phyloP scores from a whole-genome alignment of 1,140 invertebrate species.

The Wiebesia pumilae region DNA sequence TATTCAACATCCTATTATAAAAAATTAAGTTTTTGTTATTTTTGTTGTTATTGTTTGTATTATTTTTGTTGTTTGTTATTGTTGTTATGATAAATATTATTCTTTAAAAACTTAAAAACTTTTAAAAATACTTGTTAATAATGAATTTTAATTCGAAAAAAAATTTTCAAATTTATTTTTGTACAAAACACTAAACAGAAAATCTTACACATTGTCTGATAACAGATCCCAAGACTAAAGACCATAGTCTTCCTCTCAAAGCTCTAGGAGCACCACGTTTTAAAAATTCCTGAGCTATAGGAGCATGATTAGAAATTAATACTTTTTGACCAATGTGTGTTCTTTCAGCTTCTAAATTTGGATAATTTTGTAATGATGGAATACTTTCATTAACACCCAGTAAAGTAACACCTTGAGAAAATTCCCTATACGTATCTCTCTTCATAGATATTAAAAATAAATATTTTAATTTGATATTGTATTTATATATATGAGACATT shows the following conservation, averaged over 20 bases:
- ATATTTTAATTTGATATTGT: constrained; percentile 45
- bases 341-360: constrained; percentile 81
- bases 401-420: constrained; percentile 81
- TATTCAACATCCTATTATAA: constrained; percentile 85
- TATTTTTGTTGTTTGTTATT: constrained; percentile 24
- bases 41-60: background rate
- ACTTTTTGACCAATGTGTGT: constrained; percentile 81
- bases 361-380: constrained; percentile 75
- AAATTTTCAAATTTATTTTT: constrained; percentile 5
- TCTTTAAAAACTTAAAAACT: constrained; percentile 5
- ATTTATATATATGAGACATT: background rate
- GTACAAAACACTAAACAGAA: constrained; percentile 34
- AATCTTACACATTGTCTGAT: constrained; percentile 78
- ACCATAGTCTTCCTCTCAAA: constrained; percentile 86
- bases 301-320: constrained; percentile 81
- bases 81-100: background rate
- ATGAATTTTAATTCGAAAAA: too few relatives aligned
- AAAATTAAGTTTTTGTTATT: constrained; percentile 13
- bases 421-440: constrained; percentile 81
- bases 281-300: constrained; percentile 87
- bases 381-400: constrained; percentile 80
- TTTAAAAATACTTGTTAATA: too few relatives aligned
- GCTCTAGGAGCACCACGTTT: constrained; percentile 90
- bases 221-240: constrained; percentile 86
- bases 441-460: constrained; percentile 66